phyloP scores from a whole-genome alignment of 2,797 vertebrate species.

The Pangasius krempfi region DNA sequence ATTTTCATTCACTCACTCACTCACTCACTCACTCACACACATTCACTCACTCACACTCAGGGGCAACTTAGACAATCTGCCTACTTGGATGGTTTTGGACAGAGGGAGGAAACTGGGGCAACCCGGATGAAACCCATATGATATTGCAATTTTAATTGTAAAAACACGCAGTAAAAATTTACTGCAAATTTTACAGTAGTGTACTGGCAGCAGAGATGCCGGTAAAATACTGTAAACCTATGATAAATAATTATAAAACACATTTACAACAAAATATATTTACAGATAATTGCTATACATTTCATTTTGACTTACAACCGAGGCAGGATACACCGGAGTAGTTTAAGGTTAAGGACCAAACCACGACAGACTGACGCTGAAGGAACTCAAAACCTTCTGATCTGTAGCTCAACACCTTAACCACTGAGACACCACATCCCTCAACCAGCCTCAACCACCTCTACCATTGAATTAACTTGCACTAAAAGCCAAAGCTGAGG shows the following conservation, averaged over 20 bases:
- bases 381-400: background rate
- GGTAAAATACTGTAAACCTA: background rate
- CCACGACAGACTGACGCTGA: background rate
- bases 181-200: too few species aligned
- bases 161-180: background rate
- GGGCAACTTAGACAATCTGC: background rate
- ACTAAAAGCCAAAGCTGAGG: background rate
- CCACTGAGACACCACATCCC: background rate
- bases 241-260: too few species aligned
- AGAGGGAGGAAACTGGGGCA: background rate
- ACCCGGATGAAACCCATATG: background rate
- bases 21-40: background rate
- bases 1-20: background rate
- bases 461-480: background rate
- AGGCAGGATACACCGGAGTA: background rate
- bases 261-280: background rate
- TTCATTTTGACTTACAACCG: background rate
- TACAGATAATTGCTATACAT: background rate
- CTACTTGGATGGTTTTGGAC: background rate
- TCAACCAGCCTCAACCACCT: background rate
- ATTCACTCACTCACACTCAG: background rate
- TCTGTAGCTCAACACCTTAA: background rate
- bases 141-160: background rate
- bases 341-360: background rate
- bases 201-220: background rate